Conservation (phyloP, 2,888 invertebrate genomes). For the Abscondita cerata region DNA sequence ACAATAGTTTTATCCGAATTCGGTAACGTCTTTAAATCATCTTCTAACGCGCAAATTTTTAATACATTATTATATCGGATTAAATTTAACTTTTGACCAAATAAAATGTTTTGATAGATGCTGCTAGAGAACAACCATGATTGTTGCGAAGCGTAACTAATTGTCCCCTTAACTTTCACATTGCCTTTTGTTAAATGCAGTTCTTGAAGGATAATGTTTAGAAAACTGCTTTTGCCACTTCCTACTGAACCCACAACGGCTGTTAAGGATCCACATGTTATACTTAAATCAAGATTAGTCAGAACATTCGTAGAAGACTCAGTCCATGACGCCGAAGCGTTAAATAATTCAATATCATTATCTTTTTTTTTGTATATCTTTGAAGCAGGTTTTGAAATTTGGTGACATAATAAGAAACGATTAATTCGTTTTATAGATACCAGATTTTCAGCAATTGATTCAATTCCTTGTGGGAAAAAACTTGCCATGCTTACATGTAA, state of each 20-base stretch:
- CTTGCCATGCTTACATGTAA: background rate
- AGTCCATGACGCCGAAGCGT: slow-evolving; percentile 63
- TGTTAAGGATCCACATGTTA: slow-evolving; percentile 58
- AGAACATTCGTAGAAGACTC: slow-evolving; percentile 60
- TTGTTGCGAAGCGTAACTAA: slow-evolving; percentile 82
- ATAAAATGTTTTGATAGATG: slow-evolving; percentile 76
- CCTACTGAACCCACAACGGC: slow-evolving; percentile 76
- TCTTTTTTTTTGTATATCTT: too few relatives aligned
- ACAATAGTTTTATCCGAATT: slow-evolving; percentile 80
- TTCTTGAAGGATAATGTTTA: slow-evolving; percentile 77
- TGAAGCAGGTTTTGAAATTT: too few relatives aligned
- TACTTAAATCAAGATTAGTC: slow-evolving; percentile 58
- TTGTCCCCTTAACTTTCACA: slow-evolving; percentile 66
- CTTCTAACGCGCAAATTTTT: slow-evolving; percentile 70
- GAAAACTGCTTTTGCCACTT: slow-evolving; percentile 68
- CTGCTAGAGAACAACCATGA: slow-evolving; percentile 82
- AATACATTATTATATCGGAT: slow-evolving; percentile 69
- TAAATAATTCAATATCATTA: slow-evolving; percentile 52
- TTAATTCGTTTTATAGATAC: background rate
- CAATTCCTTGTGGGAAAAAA: background rate
- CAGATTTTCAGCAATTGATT: background rate
- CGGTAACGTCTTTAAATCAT: slow-evolving; percentile 74
- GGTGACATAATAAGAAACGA: background rate
- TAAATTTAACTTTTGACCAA: slow-evolving; percentile 77
- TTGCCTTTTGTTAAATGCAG: slow-evolving; percentile 68